phyloP scores from a whole-genome alignment of 2,888 invertebrate genomes.

The Andrena marginata region DNA sequence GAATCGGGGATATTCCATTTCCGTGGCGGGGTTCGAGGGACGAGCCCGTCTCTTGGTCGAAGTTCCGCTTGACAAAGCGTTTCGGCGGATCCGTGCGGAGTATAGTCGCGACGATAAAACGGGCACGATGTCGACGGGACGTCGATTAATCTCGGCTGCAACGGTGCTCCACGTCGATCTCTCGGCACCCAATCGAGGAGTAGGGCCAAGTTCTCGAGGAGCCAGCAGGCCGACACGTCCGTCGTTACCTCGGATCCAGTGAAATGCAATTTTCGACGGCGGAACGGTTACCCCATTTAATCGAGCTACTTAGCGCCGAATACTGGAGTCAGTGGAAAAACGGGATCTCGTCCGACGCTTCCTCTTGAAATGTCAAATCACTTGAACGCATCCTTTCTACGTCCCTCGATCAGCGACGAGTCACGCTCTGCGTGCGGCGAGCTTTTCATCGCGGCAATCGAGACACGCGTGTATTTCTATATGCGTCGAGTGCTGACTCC shows the following conservation, averaged over 20 bases:
- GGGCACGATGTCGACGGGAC: constrained; percentile 60
- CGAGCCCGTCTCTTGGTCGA: constrained; percentile 47
- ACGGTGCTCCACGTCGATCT: constrained; percentile 35
- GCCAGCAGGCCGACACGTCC: background rate
- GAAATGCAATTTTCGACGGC: constrained; percentile 40
- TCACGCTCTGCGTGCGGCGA: background rate
- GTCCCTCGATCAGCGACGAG: no score
- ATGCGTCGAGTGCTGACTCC: constrained; percentile 52
- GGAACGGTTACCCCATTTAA: constrained; percentile 53
- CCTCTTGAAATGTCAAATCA: no score
- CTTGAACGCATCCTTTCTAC: no score
- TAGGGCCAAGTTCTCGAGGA: background rate
- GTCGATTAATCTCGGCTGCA: constrained; percentile 67
- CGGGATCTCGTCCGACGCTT: no score
- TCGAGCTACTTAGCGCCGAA: constrained; percentile 49
- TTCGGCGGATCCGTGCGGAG: constrained; percentile 58
- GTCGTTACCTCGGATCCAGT: background rate
- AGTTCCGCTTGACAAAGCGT: constrained; percentile 68
- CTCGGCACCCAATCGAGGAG: constrained; percentile 3
- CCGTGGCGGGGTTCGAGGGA: constrained; percentile 52
- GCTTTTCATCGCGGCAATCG: constrained; percentile 57
- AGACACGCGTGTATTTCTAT: constrained; percentile 60
- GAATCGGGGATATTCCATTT: constrained; percentile 69
- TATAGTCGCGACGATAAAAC: constrained; percentile 64
- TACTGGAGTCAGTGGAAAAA: background rate